phyloP scores from a whole-genome alignment of 2,888 invertebrate species.

The Limenitis camilla region DNA sequence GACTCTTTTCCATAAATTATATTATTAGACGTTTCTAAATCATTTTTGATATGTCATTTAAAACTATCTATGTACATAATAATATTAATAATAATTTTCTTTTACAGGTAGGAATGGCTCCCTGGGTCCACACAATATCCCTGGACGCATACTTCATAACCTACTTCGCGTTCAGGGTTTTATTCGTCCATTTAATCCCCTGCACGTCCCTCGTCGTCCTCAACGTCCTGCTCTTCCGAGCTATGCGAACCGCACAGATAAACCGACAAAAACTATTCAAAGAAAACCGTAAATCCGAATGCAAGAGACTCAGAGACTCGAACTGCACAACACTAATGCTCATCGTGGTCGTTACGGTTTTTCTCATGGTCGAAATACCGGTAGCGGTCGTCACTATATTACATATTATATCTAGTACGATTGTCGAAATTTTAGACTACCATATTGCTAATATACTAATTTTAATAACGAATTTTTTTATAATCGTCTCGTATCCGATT shows the following conservation, averaged over 20 bases:
- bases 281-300: conserved; percentile 84
- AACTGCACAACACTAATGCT: conserved; percentile 92
- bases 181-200: conserved; percentile 94
- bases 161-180: conserved; percentile 88
- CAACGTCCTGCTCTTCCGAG: conserved; percentile 89
- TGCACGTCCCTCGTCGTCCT: conserved; percentile 91
- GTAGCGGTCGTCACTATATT: conserved; percentile 87
- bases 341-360: conserved; percentile 89
- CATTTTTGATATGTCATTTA: not conserved
- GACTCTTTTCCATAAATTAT: too few species aligned
- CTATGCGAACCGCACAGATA: conserved; percentile 88
- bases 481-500: conserved; percentile 92
- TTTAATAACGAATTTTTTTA: conserved; percentile 91
- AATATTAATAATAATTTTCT: too few species aligned
- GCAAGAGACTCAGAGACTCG: conserved; percentile 83
- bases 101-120: conserved; percentile 72
- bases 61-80: not conserved
- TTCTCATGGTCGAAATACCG: conserved; percentile 88
- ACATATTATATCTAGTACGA: conserved; percentile 85
- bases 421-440: conserved; percentile 83
- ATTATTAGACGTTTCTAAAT: too few species aligned
- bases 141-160: conserved; percentile 86
- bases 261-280: conserved; percentile 85
- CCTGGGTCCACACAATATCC: conserved; percentile 82
- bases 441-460: conserved; percentile 85